These are phyloP conservation scores for Callocephalon fimbriatum DNA, from an alignment of 2,113 vertebrate genomes.

Conservation along the genomic window DNA sequence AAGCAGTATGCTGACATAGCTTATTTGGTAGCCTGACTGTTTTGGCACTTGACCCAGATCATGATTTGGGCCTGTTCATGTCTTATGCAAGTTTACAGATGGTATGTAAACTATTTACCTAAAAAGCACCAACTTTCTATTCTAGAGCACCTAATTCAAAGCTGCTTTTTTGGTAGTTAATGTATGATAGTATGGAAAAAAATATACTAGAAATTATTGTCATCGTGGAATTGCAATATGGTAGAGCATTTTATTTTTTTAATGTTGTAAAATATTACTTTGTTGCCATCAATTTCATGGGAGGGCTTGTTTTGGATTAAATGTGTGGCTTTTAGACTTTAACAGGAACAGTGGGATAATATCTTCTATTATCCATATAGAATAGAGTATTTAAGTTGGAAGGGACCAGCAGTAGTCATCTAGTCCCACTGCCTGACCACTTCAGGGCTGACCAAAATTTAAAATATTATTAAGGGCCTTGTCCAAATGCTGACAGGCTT, in stretches of 20 bases:
- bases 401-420: fast-evolving
- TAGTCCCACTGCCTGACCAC: not conserved
- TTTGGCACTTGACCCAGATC: not conserved
- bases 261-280: not conserved
- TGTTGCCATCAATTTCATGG: not conserved
- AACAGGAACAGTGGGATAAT: not conserved
- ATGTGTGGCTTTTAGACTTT: not conserved
- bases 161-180: not conserved
- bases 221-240: not conserved
- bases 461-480: not conserved
- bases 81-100: not conserved
- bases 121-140: not conserved
- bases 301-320: not conserved
- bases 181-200: not conserved
- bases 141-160: not conserved
- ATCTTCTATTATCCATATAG: not conserved
- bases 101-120: not conserved
- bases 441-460: not conserved
- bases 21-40: not conserved
- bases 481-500: not conserved
- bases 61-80: not conserved
- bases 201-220: not conserved
- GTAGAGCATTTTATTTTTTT: not conserved
- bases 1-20: slow-evolving; percentile 18
- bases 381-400: not conserved